Evolutionary conservation across 2,797 vertebrate species (phyloP).

Genomic region (Zenarchopterus dispar): DNA sequence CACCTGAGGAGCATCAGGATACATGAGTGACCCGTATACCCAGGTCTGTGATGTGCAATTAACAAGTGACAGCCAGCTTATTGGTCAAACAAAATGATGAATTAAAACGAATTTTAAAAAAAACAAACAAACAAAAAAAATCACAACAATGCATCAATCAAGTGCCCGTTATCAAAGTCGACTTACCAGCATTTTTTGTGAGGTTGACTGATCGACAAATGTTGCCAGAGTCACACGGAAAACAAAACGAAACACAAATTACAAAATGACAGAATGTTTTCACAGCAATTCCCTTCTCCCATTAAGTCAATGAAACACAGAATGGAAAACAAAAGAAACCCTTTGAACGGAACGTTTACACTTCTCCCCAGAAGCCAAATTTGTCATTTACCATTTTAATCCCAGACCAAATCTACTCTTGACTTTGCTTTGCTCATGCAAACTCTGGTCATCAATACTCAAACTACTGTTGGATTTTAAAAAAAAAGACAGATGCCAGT

Average conservation of each 20-base stretch:
- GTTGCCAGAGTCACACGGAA: constrained; percentile 87
- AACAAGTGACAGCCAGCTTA: constrained; percentile 80
- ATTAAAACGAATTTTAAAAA: constrained; percentile 60
- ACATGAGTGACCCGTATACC: constrained; percentile 79
- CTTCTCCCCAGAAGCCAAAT: constrained; percentile 1
- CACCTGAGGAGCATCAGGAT: constrained; percentile 69
- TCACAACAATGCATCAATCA: constrained; percentile 84
- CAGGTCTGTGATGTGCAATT: constrained; percentile 81
- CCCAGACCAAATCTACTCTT: constrained; percentile 8
- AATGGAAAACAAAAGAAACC: constrained; percentile 15
- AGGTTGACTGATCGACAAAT: constrained; percentile 89
- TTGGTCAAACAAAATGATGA: constrained; percentile 78
- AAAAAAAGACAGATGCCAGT: neutral
- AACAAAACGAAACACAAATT: constrained; percentile 86
- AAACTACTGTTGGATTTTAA: constrained; percentile 18
- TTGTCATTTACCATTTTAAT: constrained; percentile 14
- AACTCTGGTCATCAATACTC: neutral
- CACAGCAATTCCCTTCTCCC: constrained; percentile 64
- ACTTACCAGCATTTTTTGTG: constrained; percentile 92
- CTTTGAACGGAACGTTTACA: neutral
- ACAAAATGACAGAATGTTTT: constrained; percentile 80
- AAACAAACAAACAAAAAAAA: constrained; percentile 56
- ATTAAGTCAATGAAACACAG: constrained; percentile 52
- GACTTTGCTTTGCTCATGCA: constrained; percentile 27
- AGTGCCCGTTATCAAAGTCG: constrained; percentile 81